Conservation (phyloP, 2,888 invertebrate genomes). For the Anorthoa munda region DNA sequence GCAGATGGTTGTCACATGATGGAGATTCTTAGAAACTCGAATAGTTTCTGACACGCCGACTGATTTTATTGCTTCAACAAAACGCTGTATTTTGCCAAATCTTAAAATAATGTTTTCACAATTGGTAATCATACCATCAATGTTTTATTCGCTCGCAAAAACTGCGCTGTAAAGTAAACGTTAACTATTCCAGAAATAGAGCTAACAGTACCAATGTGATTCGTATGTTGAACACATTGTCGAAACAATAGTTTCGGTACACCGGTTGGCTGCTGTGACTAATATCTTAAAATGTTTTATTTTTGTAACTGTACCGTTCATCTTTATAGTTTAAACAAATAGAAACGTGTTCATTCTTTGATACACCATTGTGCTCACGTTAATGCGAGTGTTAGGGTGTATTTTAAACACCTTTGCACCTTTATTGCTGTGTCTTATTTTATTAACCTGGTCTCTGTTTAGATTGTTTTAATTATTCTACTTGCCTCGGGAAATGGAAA, state of each 20-base stretch:
- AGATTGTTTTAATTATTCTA: slow-evolving; percentile 33
- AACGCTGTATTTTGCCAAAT: slow-evolving; percentile 49
- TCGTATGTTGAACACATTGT: slow-evolving; percentile 83
- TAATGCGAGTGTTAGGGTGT: slow-evolving; percentile 61
- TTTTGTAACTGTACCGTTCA: slow-evolving; percentile 75
- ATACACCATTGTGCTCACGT: slow-evolving; percentile 67
- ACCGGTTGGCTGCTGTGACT: slow-evolving; percentile 78
- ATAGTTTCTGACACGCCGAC: slow-evolving; percentile 33
- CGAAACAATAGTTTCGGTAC: slow-evolving; percentile 83
- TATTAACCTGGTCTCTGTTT: slow-evolving; percentile 25
- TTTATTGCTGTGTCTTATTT: slow-evolving; percentile 52
- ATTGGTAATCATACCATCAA: slow-evolving; percentile 73
- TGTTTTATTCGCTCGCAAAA: slow-evolving; percentile 82
- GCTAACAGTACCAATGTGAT: slow-evolving; percentile 77
- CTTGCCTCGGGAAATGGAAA: slow-evolving; percentile 14
- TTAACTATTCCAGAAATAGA: slow-evolving; percentile 85
- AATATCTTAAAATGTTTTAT: slow-evolving; percentile 83
- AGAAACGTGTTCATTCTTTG: slow-evolving; percentile 71
- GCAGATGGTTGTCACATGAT: slow-evolving; percentile 75
- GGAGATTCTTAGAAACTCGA: slow-evolving; percentile 74
- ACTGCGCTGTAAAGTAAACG: slow-evolving; percentile 81
- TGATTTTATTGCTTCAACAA: slow-evolving; percentile 49
- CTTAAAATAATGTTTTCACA: slow-evolving; percentile 67
- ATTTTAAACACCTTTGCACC: slow-evolving; percentile 63
- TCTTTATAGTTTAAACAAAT: slow-evolving; percentile 76